These are phyloP conservation scores for Lucinisca nassula DNA, from an alignment of 2,888 invertebrate species.

Conservation along the genomic window DNA sequence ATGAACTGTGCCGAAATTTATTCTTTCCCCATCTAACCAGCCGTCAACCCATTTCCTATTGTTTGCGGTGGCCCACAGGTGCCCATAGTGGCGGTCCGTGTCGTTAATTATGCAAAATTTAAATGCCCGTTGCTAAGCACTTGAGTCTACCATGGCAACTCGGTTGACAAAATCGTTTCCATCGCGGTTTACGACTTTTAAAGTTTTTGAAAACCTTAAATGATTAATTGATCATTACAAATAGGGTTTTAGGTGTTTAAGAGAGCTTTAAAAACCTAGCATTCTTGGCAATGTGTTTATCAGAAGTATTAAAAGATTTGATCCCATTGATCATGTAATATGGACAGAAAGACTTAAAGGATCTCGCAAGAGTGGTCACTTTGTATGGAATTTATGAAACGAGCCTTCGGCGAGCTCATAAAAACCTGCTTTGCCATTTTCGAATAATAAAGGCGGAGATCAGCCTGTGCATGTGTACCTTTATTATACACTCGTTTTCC, in stretches of 20 bases:
- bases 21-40: background rate
- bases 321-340: no score
- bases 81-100: conserved; percentile 25
- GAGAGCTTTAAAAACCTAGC: no score
- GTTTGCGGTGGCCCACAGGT: conserved; percentile 39
- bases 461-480: no score
- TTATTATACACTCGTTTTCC: no score
- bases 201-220: background rate
- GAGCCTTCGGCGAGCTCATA: no score
- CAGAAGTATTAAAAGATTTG: no score
- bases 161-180: background rate
- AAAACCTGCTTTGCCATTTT: no score
- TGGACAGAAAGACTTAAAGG: no score
- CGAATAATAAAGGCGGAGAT: no score
- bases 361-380: no score
- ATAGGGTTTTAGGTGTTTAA: background rate
- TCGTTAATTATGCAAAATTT: conserved; percentile 45
- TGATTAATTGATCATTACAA: background rate
- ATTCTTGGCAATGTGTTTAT: no score
- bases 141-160: conserved; percentile 24
- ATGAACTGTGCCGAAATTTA: conserved; percentile 34
- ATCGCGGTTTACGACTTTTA: background rate
- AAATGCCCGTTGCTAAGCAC: conserved; percentile 13
- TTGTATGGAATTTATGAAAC: no score
- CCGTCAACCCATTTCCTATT: conserved; percentile 25